These are phyloP conservation scores for Homarus americanus DNA, from an alignment of 1,140 invertebrate genomes.

Conservation along the genomic window DNA sequence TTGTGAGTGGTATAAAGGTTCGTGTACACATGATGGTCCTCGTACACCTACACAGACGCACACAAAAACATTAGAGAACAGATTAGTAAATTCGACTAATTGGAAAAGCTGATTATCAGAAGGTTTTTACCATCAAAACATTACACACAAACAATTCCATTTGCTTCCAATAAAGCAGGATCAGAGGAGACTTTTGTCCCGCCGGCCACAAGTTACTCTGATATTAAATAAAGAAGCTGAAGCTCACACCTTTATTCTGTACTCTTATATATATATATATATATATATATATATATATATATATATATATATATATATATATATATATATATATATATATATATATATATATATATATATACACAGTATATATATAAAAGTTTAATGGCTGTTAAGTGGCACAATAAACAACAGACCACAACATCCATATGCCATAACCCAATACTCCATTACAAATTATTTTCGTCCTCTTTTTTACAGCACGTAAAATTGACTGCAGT, in stretches of 20 bases:
- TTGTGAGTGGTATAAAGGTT: no score
- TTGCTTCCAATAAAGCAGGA: background rate
- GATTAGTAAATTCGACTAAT: background rate
- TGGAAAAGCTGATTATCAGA: conserved; percentile 14
- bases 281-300: conserved; percentile 18
- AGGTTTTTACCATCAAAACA: background rate
- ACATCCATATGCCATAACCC: no score
- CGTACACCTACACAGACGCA: background rate
- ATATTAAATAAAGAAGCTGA: no score
- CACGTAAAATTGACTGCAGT: conserved; percentile 10
- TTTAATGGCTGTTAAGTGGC: no score
- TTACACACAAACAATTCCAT: conserved; percentile 4
- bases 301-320: background rate
- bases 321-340: background rate
- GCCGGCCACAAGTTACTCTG: background rate
- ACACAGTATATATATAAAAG: background rate
- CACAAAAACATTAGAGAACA: background rate
- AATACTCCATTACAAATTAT: no score
- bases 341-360: background rate
- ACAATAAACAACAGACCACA: no score
- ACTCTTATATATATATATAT: conserved; percentile 1
- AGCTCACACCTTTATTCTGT: no score
- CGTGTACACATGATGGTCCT: no score
- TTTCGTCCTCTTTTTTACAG: background rate
- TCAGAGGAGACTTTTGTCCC: background rate